Evolutionary conservation across 2,113 vertebrate species (phyloP).

Genomic region (Indicator maculatus): DNA sequence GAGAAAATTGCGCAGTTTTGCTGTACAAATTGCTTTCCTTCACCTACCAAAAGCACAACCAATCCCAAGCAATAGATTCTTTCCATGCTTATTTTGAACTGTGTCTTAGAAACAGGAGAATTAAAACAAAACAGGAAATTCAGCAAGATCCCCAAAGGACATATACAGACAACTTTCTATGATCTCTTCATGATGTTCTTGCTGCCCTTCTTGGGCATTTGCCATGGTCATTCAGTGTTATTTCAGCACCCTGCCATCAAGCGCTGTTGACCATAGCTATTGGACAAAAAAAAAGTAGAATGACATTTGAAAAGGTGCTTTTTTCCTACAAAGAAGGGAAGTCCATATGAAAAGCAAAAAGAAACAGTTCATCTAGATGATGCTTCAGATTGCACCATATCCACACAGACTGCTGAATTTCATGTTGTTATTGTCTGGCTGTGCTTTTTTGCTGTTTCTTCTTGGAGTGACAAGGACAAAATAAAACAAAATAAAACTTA

Average conservation of each 20-base stretch:
- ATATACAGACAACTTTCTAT: neutral
- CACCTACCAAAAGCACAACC: neutral
- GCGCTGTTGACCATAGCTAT: neutral
- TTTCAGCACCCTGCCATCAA: neutral
- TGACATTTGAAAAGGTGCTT: neutral
- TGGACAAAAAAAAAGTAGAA: neutral
- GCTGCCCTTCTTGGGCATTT: neutral
- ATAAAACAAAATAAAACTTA: neutral
- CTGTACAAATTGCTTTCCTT: neutral
- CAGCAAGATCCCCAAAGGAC: constrained; percentile 10
- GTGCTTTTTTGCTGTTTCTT: neutral
- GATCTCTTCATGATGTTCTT: neutral
- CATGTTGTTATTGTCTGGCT: neutral
- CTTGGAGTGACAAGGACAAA: neutral
- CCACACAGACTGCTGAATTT: neutral
- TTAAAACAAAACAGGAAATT: constrained; percentile 27
- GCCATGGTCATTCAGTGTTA: neutral
- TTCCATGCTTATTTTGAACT: neutral
- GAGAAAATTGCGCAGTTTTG: neutral
- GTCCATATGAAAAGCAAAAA: neutral
- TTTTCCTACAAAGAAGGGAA: neutral
- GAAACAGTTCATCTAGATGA: neutral
- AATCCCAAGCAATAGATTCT: neutral
- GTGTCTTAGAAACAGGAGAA: neutral
- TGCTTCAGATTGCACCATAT: neutral